Evolutionary conservation across 2,797 vertebrate species (phyloP).

Genomic region (Cynopterus sphinx): DNA sequence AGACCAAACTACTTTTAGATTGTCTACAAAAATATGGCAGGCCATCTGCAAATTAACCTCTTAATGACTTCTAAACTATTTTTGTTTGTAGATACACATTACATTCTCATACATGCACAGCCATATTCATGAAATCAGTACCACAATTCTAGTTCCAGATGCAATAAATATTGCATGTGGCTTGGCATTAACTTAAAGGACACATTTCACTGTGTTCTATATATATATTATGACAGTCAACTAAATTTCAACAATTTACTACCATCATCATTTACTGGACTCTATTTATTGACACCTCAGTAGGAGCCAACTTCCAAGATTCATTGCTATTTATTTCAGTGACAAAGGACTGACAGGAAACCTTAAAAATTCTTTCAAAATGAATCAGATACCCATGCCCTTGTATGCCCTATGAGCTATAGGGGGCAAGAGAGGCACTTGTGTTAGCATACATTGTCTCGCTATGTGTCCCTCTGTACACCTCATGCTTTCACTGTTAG

Average conservation of each 20-base stretch:
- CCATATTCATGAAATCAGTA: background rate
- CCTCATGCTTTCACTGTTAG: background rate
- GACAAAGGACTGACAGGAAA: slow-evolving; percentile 23
- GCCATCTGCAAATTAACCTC: background rate
- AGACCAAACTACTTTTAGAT: background rate
- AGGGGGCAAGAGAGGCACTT: background rate
- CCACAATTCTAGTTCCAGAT: background rate
- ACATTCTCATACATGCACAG: background rate
- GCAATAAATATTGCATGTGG: background rate
- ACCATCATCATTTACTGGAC: background rate
- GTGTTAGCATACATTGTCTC: background rate
- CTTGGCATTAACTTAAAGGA: background rate
- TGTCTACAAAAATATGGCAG: slow-evolving; percentile 33
- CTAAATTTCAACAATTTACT: background rate
- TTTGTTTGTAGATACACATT: background rate
- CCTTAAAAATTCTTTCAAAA: slow-evolving; percentile 56
- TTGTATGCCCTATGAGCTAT: background rate
- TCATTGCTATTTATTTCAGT: background rate
- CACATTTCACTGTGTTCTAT: background rate
- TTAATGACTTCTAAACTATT: background rate
- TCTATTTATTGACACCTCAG: background rate
- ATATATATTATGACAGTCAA: background rate
- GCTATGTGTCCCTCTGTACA: background rate
- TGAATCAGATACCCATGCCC: background rate
- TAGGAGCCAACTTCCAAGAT: background rate